Evolutionary conservation across 2,797 vertebrate genomes (phyloP), one percentile per base, ranked within the genome.

Genomic region (Pampus argenteus): DNA sequence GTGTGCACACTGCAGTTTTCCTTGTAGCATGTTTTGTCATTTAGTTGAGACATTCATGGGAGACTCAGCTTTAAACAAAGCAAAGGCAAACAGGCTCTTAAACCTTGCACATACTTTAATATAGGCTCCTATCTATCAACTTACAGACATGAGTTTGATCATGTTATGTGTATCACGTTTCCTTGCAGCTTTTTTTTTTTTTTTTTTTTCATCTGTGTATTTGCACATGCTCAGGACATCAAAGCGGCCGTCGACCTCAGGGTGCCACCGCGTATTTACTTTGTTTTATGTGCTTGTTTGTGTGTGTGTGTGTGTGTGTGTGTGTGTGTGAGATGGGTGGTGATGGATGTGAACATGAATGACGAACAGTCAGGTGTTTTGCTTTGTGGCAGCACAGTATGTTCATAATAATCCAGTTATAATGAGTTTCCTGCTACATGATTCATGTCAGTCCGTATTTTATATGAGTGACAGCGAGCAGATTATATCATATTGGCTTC

Each of bases 31-130:
- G 72, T 71, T 86, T 73, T 77, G 81, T 87, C 84, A 71, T 85
- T 85, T 82, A 82, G 63, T 47, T 28, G 56, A 73, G 65, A 76
- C 66, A 78, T 78, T 85, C 88, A 76, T 36, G 9, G 42, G 82
- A 86, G 84, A 82, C 74, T 83, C 74, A 47, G 75, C 71, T 81
- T 81, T 89, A 84, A 86, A 84, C 76, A 81, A 85, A 58, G 26
- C 63, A 40, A 66, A 62, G 71, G 23, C 7, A 78, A n/a, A n/a
- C n/a, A n/a, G n/a, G n/a, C n/a, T n/a, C n/a, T n/a, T n/a, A n/a
- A n/a, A n/a, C n/a, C n/a, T n/a, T n/a, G n/a, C n/a, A n/a, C n/a
- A n/a, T 3, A 17, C 61, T 72, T 29, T 62, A 62, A 70, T 28
- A 45, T 56, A 29, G 10, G 45, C 18, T 2, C 6, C 17, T 34